Evolutionary conservation across 2,888 invertebrate genomes (phyloP), one percentile per base, ranked within the genome.

Genomic region (Pollenia griseotomentosa): DNA sequence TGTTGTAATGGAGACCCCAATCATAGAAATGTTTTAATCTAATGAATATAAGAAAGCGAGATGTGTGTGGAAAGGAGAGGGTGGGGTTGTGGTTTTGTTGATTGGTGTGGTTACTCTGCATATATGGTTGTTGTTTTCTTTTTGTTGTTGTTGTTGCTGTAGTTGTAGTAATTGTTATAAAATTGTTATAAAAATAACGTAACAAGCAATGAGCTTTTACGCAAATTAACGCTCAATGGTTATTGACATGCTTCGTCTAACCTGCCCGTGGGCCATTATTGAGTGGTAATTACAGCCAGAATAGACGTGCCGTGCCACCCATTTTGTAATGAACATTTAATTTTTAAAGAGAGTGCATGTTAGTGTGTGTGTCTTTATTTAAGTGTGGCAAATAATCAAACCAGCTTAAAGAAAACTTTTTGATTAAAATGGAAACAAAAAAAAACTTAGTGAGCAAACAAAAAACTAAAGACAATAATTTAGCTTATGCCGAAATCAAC

Each of bases 201-300:
- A 68, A 74, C 63, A 75, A 16, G 14, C 51, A 78, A 68, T 59
- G 65, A 74, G 66, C 68, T 74, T 79, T 86, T 83, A 79, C 78
- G 74, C 74, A 86, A 86, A 86, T 82, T 82, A 86, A 78, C 78
- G 55, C 61, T 74, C 74, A 68, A 65, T 78, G 68, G 61, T 83
- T 83, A 83, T 63, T 75, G 68, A 79, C 63, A 79, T 33, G 78
- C 55, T 79, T 79, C 82, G 59, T 57, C 63, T 78, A 51, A 70
- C 42, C 33, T 65, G 53, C 63, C 85, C 74, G 55, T 40, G 66
- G 71, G 85, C 73, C 66, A 85, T 73, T 73, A 77, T 82, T 74
- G 78, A 74, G 82, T 70, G 65, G 57, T 79, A 79, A 75, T 71
- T 81, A 73, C 48, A 9, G 55, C 11, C 33, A 33, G 33, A 4